phyloP scores from a whole-genome alignment of 2,888 invertebrate genomes.

The Sipha maydis region DNA sequence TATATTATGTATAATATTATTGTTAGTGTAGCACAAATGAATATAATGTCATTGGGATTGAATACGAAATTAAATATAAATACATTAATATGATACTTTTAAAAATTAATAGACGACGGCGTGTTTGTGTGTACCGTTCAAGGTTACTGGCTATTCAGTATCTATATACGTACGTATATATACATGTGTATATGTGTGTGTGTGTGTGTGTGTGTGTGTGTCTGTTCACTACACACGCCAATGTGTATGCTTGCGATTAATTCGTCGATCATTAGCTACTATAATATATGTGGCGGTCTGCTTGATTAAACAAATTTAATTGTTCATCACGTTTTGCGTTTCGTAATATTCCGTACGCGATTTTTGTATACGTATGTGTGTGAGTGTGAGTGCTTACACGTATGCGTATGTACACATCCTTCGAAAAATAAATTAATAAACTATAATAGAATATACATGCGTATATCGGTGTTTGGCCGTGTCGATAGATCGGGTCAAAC shows the following conservation, averaged over 20 bases:
- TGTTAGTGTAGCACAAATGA: background rate
- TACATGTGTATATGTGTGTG: no score
- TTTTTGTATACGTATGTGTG: background rate
- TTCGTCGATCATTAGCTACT: background rate
- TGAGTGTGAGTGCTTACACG: no score
- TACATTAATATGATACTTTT: background rate
- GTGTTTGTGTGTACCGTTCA: slow-evolving; percentile 11
- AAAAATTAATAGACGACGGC: slow-evolving; percentile 16
- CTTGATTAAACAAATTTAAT: slow-evolving; percentile 9
- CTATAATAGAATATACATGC: background rate
- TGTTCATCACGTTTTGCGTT: background rate
- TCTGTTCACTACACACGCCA: background rate
- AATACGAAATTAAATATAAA: slow-evolving; percentile 40
- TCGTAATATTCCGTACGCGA: background rate
- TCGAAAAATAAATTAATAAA: background rate
- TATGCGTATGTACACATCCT: no score
- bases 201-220: no score
- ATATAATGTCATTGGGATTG: slow-evolving; percentile 29
- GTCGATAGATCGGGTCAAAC: background rate
- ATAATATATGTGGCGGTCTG: background rate
- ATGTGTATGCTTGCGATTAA: background rate
- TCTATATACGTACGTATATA: background rate
- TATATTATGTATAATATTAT: background rate
- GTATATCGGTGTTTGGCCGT: no score
- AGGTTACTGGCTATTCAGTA: slow-evolving; percentile 4